phyloP scores from a whole-genome alignment of 2,113 vertebrate species.

The Psammodynastes pulverulentus region DNA sequence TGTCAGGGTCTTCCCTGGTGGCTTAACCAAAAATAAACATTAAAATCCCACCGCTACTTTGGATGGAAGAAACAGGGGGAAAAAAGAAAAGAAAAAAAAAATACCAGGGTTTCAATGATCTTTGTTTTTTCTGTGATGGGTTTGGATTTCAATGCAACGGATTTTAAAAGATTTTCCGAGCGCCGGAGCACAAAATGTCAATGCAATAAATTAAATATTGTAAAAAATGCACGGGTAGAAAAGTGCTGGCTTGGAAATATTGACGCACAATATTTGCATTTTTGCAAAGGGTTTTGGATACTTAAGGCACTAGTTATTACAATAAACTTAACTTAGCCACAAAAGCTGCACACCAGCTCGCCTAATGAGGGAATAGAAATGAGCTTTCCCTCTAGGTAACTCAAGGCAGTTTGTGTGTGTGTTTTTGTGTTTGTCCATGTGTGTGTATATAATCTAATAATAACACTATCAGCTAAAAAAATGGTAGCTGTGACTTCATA shows the following conservation, averaged over 20 bases:
- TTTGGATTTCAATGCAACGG: not conserved
- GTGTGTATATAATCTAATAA: not conserved
- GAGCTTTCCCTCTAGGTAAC: not conserved
- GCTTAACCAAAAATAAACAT: not conserved
- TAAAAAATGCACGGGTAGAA: not conserved
- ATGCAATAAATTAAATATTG: not conserved
- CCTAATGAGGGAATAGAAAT: not conserved
- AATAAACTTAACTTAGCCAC: not conserved
- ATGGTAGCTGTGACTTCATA: not conserved
- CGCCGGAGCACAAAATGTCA: not conserved
- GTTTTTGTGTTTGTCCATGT: not conserved
- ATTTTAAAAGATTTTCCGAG: not conserved
- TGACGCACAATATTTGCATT: not conserved
- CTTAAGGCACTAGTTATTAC: not conserved
- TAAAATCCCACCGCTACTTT: not conserved
- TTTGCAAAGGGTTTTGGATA: not conserved
- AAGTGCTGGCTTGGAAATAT: not conserved
- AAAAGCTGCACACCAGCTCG: not conserved
- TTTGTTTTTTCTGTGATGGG: not conserved
- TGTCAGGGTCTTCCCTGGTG: not conserved
- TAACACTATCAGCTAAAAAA: not conserved
- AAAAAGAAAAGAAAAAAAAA: too few species aligned
- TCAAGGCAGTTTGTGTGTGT: not conserved
- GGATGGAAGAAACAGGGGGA: not conserved
- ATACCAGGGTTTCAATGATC: not conserved